These are phyloP conservation scores for Chrysochloris asiatica DNA, from an alignment of 2,113 vertebrate genomes.

Conservation along the genomic window DNA sequence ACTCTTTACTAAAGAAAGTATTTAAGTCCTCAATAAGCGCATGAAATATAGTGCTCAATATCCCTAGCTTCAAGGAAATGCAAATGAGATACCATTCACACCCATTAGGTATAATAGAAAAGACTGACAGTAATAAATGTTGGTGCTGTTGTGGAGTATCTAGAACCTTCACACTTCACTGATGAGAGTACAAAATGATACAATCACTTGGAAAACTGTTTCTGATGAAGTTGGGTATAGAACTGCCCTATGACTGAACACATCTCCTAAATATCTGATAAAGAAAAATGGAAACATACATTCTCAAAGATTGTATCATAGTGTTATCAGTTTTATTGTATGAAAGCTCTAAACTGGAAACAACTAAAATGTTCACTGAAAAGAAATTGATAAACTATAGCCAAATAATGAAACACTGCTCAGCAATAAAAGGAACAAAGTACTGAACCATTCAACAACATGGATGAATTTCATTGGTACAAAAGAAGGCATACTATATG, in stretches of 20 bases:
- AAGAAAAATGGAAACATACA: not conserved
- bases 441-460: not conserved
- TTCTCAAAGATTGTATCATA: not conserved
- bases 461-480: not conserved
- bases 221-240: not conserved
- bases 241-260: not conserved
- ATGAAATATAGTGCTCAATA: not conserved
- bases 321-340: not conserved
- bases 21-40: not conserved
- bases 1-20: not conserved
- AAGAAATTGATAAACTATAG: not conserved
- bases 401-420: not conserved
- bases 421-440: not conserved
- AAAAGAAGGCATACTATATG: not conserved
- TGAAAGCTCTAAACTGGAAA: slow-evolving; percentile 12
- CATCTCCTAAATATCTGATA: not conserved
- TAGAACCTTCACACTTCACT: not conserved
- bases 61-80: not conserved
- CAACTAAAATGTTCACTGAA: not conserved
- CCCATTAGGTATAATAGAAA: too few relatives aligned
- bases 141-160: not conserved
- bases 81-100: not conserved
- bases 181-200: not conserved
- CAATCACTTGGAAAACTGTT: not conserved
- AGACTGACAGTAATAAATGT: not conserved